A percentile compares a stretch with the other conserved stretches of the same genome.
Conservation (phyloP, 2,888 invertebrate species). For the Hypena proboscidalis region DNA sequence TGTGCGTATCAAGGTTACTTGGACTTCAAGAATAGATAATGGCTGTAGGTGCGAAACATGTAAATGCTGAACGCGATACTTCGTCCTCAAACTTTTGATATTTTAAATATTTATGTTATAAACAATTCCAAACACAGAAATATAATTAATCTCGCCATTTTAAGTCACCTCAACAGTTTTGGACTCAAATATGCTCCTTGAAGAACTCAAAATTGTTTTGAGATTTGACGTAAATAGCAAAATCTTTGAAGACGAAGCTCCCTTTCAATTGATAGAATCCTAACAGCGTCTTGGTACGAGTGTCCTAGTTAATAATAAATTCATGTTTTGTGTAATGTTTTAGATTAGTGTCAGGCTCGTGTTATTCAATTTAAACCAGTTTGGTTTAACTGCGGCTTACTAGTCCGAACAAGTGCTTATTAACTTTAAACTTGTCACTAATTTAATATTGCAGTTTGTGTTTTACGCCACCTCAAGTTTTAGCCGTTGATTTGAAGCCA, state of each 20-base stretch:
- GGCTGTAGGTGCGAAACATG: conserved; percentile 78
- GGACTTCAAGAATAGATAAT: conserved; percentile 85
- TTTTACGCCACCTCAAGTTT: conserved; percentile 19
- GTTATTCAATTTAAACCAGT: conserved; percentile 52
- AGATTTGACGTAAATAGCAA: conserved; percentile 42
- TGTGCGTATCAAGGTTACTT: conserved; percentile 67
- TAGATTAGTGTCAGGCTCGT: conserved; percentile 55
- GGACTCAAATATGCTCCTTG: conserved; percentile 19
- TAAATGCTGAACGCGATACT: conserved; percentile 71
- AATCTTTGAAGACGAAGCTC: conserved; percentile 57
- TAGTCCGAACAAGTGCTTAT: conserved; percentile 24
- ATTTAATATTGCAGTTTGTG: conserved; percentile 18
- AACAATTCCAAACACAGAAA: too few species aligned
- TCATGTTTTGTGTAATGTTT: conserved; percentile 56
- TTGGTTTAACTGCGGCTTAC: conserved; percentile 24
- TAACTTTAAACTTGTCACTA: conserved; percentile 34
- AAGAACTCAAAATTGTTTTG: conserved; percentile 8
- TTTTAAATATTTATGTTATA: conserved; percentile 24
- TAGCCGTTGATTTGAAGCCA: conserved; percentile 27
- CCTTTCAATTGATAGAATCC: conserved; percentile 58
- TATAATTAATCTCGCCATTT: conserved; percentile 29
- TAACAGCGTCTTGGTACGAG: conserved; percentile 85
- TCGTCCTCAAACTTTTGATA: conserved; percentile 57
- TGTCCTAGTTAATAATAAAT: conserved; percentile 74
- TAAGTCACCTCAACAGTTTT: neutral